phyloP scores from a whole-genome alignment of 1,140 invertebrate species.

The Eupristina koningsbergeri region DNA sequence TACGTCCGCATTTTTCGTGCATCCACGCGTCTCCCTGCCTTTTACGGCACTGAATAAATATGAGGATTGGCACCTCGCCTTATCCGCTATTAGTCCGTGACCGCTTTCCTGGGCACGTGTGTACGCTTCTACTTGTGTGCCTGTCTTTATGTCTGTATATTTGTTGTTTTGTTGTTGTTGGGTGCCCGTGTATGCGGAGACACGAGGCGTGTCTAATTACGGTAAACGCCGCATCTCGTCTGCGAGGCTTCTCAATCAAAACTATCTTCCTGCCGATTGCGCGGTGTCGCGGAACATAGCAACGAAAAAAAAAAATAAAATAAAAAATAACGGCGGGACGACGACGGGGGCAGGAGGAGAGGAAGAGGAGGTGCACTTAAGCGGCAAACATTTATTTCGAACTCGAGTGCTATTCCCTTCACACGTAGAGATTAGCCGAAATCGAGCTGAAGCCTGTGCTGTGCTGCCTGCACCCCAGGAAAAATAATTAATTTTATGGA shows the following conservation, averaged over 20 bases:
- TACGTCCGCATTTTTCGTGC: background rate
- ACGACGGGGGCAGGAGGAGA: too few relatives aligned
- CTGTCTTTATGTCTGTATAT: too few relatives aligned
- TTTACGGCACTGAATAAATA: background rate
- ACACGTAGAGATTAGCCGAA: background rate
- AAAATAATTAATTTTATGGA: background rate
- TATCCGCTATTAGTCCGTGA: slow-evolving; percentile 2
- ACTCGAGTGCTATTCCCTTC: too few relatives aligned
- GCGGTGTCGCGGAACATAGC: background rate
- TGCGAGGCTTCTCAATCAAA: slow-evolving; percentile 26
- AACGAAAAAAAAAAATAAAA: too few relatives aligned
- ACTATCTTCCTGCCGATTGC: slow-evolving; percentile 15
- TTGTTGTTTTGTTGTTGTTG: too few relatives aligned
- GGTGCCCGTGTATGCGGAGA: too few relatives aligned
- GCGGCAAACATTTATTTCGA: too few relatives aligned
- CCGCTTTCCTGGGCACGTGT: background rate
- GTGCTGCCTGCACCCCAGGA: background rate
- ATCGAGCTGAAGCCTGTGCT: background rate
- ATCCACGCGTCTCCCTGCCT: background rate
- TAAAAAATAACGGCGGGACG: too few relatives aligned
- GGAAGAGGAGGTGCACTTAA: too few relatives aligned
- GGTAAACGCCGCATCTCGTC: slow-evolving; percentile 62
- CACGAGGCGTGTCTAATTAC: slow-evolving; percentile 73
- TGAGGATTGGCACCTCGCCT: slow-evolving; percentile 24
- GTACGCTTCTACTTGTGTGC: background rate